phyloP scores from a whole-genome alignment of 1,140 invertebrate species.

The Drosophila sp. region DNA sequence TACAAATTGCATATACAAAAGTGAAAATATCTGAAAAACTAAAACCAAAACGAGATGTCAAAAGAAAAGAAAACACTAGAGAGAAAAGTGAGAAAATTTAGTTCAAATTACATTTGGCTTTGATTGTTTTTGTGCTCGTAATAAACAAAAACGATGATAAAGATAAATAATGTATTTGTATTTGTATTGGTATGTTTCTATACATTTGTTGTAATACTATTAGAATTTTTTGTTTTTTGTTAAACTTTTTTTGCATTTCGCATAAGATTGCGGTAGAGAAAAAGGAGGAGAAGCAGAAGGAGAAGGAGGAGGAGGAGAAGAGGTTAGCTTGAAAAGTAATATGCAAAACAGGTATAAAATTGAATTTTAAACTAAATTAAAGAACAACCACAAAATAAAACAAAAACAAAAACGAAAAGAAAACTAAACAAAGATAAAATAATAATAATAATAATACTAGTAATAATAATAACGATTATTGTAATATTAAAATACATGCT shows the following conservation, averaged over 20 bases:
- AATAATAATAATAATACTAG: background rate
- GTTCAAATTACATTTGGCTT: conserved; percentile 63
- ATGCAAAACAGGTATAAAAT: conserved; percentile 64
- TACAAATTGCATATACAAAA: conserved; percentile 14
- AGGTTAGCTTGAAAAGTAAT: conserved; percentile 61
- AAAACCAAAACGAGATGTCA: no score
- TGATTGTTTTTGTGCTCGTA: conserved; percentile 38
- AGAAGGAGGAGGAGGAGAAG: background rate
- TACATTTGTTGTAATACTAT: conserved; percentile 31
- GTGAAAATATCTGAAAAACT: conserved; percentile 15
- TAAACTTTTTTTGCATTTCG: conserved; percentile 32
- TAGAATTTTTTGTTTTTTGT: conserved; percentile 35
- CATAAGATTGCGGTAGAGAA: conserved; percentile 4
- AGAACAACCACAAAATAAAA: no score
- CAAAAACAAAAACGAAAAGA: conserved; percentile 13
- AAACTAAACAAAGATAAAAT: conserved; percentile 30
- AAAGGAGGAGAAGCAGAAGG: background rate
- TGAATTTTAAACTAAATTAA: conserved; percentile 66
- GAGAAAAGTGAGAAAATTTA: conserved; percentile 50
- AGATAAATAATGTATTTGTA: conserved; percentile 20
- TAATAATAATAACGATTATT: conserved; percentile 18
- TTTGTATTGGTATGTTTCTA: conserved; percentile 8
- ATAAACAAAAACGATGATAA: conserved; percentile 25
- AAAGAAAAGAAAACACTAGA: conserved; percentile 12
- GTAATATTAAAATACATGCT: conserved; percentile 1